Base-by-base conservation (phyloP, 2,888 invertebrate species). In the Alcis repandata region DNA sequence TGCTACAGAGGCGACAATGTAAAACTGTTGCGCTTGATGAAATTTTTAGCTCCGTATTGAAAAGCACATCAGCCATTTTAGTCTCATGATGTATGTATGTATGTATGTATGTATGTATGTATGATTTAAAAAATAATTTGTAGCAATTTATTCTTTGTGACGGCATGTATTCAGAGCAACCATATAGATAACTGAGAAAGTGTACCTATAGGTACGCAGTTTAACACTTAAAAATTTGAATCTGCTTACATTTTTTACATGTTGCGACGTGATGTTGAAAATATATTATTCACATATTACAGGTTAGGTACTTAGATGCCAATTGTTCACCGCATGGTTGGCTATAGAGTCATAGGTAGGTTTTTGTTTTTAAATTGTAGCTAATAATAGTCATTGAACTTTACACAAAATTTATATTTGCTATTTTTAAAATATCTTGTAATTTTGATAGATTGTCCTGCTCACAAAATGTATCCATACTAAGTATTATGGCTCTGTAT, bases 1-100 rank as follows among this genome's bases (percentile, higher is more conserved):
- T 53, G 17, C 40, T 43, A 2, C 36, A 41, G 13, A 40, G 32
- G 11, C 15, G 52, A 53, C 59, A 36, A 3, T 32, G 41, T 49
- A 20, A 40, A 38, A 48, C 27, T 17, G 10, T 20, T 10, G 10
- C 3, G 32, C 2, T n/a, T 15, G 41, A 41, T 41, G 20, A 10
- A 8, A 7, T 46, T 22, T 46, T 8, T 1, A 46, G 36, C 11
- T 36, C 9, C 6, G 11, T n/a, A 8, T 22, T 22, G 20, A 0
- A 20, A 20, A 11, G 10, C n/a, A 22, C 8, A 22, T 3, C 1
- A 22, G 13, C 6, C 0, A 4, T 11, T 43, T 43, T 43, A 43
- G 43, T 20, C 11, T 1, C 9, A 11, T 19, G 20, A 3, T 20
- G 17, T 15, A n/a, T n/a, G 15, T 15, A n/a, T 40, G n/a, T n/a